phyloP scores from a whole-genome alignment of 2,888 invertebrate species.

The Sipha maydis region DNA sequence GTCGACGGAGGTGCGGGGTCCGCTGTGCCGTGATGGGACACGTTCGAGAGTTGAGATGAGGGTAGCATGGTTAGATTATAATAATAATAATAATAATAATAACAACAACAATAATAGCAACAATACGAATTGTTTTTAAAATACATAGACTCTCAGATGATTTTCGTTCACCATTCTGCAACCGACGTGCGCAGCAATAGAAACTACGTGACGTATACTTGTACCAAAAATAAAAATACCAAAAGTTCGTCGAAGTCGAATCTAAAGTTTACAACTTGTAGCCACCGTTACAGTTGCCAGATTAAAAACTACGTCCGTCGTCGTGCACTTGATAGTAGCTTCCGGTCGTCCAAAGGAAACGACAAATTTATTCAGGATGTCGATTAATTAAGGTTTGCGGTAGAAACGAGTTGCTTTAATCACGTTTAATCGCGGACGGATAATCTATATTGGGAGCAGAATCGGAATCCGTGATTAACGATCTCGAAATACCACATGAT shows the following conservation, averaged over 20 bases:
- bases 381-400: background rate
- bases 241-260: background rate
- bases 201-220: background rate
- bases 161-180: background rate
- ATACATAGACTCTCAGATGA: background rate
- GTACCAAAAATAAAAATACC: no score
- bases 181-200: background rate
- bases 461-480: background rate
- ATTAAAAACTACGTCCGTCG: background rate
- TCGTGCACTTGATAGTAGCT: background rate
- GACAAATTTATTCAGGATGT: conserved; percentile 1
- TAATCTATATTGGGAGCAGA: background rate
- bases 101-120: background rate
- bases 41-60: background rate
- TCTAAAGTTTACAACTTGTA: background rate
- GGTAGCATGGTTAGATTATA: background rate
- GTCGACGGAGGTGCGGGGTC: background rate
- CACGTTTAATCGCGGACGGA: background rate
- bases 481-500: no score
- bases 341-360: background rate
- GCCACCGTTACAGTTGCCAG: background rate
- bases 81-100: conserved; percentile 2
- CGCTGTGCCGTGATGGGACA: background rate
- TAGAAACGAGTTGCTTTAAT: background rate
- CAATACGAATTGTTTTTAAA: background rate